Percentiles rank a stretch among this genome's conserved stretches.
Evolutionary conservation across 2,113 vertebrate genomes (phyloP).

Genomic region (Callocephalon fimbriatum): DNA sequence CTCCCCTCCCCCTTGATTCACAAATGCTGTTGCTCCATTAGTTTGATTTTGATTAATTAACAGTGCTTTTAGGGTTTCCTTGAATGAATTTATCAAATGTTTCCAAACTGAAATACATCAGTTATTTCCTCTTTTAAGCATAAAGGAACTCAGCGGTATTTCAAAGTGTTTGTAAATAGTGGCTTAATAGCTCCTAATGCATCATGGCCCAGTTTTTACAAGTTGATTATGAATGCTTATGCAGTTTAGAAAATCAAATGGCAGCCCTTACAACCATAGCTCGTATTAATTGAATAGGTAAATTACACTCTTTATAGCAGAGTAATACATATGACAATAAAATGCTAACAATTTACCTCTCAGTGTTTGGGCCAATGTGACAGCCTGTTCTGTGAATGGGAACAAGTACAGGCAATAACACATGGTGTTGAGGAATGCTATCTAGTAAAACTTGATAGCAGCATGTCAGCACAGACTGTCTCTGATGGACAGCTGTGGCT

Average conservation of each 20-base stretch:
- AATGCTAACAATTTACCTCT: conserved; percentile 13
- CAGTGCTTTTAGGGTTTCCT: conserved; percentile 62
- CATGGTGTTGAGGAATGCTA: rapidly evolving
- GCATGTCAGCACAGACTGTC: not conserved
- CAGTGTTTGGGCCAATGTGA: not conserved
- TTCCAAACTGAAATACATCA: conserved; percentile 65
- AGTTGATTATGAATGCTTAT: conserved; percentile 57
- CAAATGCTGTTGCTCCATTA: conserved; percentile 51
- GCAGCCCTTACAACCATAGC: conserved; percentile 18
- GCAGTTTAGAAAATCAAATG: conserved; percentile 58
- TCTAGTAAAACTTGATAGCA: not conserved
- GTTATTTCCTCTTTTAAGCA: conserved; percentile 65
- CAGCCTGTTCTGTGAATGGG: not conserved
- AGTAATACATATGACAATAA: conserved; percentile 10
- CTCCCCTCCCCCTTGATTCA: conserved; percentile 41
- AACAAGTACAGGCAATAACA: not conserved
- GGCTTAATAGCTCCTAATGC: conserved; percentile 68
- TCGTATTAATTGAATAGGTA: conserved; percentile 44
- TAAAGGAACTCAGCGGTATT: conserved; percentile 21
- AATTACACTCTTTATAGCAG: conserved; percentile 37
- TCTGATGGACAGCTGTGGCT: not conserved
- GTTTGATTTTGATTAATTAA: conserved; percentile 71
- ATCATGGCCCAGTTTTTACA: conserved; percentile 63
- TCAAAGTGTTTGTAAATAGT: conserved; percentile 66
- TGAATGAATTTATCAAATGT: conserved; percentile 61